Conservation (phyloP, 2,113 vertebrate species). For the Elephantulus edwardii region DNA sequence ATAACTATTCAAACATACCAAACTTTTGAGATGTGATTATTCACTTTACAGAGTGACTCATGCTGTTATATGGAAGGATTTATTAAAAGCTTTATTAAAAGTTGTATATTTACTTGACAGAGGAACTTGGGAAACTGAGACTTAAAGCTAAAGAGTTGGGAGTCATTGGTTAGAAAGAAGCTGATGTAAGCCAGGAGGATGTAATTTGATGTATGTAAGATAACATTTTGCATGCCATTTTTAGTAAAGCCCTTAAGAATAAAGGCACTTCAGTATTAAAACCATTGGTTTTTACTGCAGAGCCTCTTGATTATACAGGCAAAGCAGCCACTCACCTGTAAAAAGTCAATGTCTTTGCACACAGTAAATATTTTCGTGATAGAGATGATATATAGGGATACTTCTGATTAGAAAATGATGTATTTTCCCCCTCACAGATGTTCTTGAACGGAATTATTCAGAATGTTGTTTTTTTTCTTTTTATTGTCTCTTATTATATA, state of each 20-base stretch:
- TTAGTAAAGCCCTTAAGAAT: background rate
- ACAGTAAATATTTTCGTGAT: background rate
- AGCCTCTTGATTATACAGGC: background rate
- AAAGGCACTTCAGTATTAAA: background rate
- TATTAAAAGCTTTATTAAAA: constrained; percentile 26
- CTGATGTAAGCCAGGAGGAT: background rate
- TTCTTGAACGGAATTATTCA: constrained; percentile 35
- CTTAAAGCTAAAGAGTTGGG: background rate
- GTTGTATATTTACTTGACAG: constrained; percentile 22
- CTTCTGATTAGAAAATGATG: background rate
- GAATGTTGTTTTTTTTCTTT: background rate
- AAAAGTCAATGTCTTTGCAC: background rate
- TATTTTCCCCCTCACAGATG: background rate
- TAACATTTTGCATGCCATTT: background rate
- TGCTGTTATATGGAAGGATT: constrained; percentile 14
- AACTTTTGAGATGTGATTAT: background rate
- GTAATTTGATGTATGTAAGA: background rate
- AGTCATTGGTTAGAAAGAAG: background rate
- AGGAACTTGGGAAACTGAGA: constrained; percentile 30
- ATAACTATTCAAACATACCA: background rate
- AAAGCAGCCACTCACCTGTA: background rate
- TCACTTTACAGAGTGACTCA: background rate
- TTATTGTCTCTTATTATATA: constrained; percentile 26
- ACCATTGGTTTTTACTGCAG: background rate
- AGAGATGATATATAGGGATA: background rate